phyloP scores from a whole-genome alignment of 92 coral and sea anemone genomes.

The Zoanthus gigantus region DNA sequence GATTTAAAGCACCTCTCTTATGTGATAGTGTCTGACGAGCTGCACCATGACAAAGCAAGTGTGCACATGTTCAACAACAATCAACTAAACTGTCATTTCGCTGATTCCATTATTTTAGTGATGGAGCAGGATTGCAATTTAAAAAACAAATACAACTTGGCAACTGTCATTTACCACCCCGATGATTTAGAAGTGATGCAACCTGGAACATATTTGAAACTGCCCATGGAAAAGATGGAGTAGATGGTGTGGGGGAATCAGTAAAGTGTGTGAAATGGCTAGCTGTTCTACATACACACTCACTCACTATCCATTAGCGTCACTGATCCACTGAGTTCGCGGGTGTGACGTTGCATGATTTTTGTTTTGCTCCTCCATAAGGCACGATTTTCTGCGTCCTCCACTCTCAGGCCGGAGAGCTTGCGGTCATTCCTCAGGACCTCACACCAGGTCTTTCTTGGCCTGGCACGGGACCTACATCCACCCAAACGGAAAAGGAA shows the following conservation, averaged over 20 bases:
- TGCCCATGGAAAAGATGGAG: slow-evolving; percentile 60
- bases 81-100: neutral
- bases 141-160: neutral
- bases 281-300: slow-evolving; percentile 36
- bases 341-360: no score
- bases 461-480: no score
- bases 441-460: no score
- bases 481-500: no score
- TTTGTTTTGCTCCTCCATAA: no score
- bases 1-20: slow-evolving; percentile 1
- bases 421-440: no score
- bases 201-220: slow-evolving; percentile 59
- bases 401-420: no score
- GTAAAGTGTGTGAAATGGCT: slow-evolving; percentile 53
- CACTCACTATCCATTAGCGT: no score
- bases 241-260: slow-evolving; percentile 49
- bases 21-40: slow-evolving; percentile 8
- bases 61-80: slow-evolving; percentile 17
- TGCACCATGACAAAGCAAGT: slow-evolving; percentile 35
- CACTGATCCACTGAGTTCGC: no score
- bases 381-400: no score
- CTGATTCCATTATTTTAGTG: neutral
- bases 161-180: slow-evolving; percentile 27
- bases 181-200: slow-evolving; percentile 49
- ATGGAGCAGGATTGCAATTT: slow-evolving; percentile 14